Base-by-base conservation (phyloP, 1,140 invertebrate species). In the Hyposmocoma kahamanoa region DNA sequence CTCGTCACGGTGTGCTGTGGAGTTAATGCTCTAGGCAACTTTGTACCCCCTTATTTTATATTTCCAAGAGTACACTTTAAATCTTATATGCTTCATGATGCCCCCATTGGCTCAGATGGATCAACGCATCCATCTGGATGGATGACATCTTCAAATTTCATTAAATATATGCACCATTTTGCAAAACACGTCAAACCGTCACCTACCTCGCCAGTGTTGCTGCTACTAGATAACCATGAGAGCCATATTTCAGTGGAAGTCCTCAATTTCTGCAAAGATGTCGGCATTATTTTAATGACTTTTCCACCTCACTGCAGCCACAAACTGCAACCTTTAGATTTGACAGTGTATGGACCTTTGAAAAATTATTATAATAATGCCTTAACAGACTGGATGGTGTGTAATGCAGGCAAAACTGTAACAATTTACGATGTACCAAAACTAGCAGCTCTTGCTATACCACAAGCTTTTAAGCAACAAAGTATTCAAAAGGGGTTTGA, bases 401-500 rank as follows among this genome's bases (percentile, higher is more conserved):
- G 47, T 20, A 24, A 50, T 18, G 44, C 43, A 6, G 53, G 44
- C 36, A 42, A 28, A 24, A 28, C 53, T 15, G 15, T 50, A 3
- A 34, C 47, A 9, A 56, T 56, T 19, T 43, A 56, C 19, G 34
- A 50, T 39, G 24, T 56, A 19, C 32, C 47, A 5, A 43, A 36
- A 32, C 6, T 49, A 3, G 13, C 50, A 32, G 47, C 42, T 20
- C 11, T 22, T 36, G 53, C 53, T 34, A 50, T 50, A 48, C 44
- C 44, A 11, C 41, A 58, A 38, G 68, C 79, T 22, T 62, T 77
- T 36, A 78, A 73, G 21, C 70, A 71, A 13, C 41, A 38, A 30
- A 87, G 87, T 58, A 87, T 87, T 17, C 72, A 53, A 47, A 59
- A 59, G 34, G 78, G 82, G 24, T 88, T 88, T 51, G 47, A 61